Evolutionary conservation across 2,888 invertebrate species (phyloP), one percentile per base, ranked within the genome.

Genomic region (Dyspetes luteomarginatus): DNA sequence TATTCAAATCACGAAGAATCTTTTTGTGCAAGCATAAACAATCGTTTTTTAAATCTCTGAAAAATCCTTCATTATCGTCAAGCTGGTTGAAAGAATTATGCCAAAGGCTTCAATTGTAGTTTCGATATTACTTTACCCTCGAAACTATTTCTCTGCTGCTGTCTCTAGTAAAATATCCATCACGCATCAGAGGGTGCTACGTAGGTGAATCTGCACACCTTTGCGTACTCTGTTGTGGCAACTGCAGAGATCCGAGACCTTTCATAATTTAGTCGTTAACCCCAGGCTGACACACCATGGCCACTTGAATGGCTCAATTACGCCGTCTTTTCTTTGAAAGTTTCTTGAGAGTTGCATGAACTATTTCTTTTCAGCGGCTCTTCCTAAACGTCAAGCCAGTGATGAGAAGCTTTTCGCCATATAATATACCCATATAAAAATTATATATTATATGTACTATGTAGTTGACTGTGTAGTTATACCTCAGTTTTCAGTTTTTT

Each of bases 251-350:
- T 45, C 28, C 30, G 30, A 50, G 65, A 45, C 43, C 64, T 73
- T 73, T 28, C 62, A 12, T 52, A 43, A 64, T 56, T 62, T 45
- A 60, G 19, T 55, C 15, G 30, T 45, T 17, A 58, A 55, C 41
- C 73, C 15, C 30, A 60, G 30, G 43, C 15, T 43, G n/a, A 64
- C 60, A 50, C 48, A 69, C 24, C 69, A 43, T 48, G 19, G 19
- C 43, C 62, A 62, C 76, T 80, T 82, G 55, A 85, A 85, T 77
- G 78, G 82, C 79, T 79, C 82, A 77, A 84, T 83, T 84, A 81
- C 77, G 68, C 62, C 64, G 55, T 76, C 71, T 68, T 68, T 71
- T 77, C 82, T 76, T 83, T 83, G 77, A 81, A 85, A 85, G 69
- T 83, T 82, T 73, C 72, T 55, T 79, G 77, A 82, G 83, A n/a